Percentiles rank a stretch among this genome's conserved stretches.
phyloP scores from a whole-genome alignment of 1,140 invertebrate genomes.

The Parapsyche elsis region DNA sequence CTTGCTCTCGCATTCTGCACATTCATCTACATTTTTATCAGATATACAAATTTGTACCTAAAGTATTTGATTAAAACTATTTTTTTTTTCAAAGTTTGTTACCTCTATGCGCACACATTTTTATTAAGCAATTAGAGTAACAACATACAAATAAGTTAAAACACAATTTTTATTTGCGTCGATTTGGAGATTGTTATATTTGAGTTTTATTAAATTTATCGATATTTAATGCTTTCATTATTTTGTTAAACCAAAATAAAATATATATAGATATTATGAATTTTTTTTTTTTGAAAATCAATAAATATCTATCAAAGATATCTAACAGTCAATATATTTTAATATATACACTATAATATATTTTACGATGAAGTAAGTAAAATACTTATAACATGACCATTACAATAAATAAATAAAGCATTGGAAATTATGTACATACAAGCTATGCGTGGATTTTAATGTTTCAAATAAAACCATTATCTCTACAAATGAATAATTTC shows the following conservation, averaged over 20 bases:
- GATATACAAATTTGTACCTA: slow-evolving; percentile 38
- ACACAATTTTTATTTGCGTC: not conserved
- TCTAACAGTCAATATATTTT: slow-evolving; percentile 30
- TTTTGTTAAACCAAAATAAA: slow-evolving; percentile 17
- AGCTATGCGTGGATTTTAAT: no score
- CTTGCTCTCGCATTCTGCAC: not conserved
- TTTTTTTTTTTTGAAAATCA: slow-evolving; percentile 16
- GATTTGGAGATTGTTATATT: not conserved
- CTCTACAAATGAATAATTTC: no score
- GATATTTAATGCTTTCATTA: not conserved
- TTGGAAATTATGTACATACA: slow-evolving; percentile 9
- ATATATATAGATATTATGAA: not conserved
- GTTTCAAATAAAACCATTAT: no score
- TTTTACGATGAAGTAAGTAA: not conserved
- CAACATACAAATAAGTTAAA: not conserved
- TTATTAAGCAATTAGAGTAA: slow-evolving; percentile 32
- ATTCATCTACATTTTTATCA: slow-evolving; percentile 21
- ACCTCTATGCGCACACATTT: slow-evolving; percentile 32
- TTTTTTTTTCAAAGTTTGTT: slow-evolving; percentile 32
- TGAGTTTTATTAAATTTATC: not conserved
- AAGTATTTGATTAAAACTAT: slow-evolving; percentile 18
- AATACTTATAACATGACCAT: not conserved
- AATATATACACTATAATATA: slow-evolving; percentile 12
- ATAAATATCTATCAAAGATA: slow-evolving; percentile 30
- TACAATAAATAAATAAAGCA: not conserved